Evolutionary conservation across 2,888 invertebrate genomes (phyloP).

Genomic region (Agonopterix arenella): DNA sequence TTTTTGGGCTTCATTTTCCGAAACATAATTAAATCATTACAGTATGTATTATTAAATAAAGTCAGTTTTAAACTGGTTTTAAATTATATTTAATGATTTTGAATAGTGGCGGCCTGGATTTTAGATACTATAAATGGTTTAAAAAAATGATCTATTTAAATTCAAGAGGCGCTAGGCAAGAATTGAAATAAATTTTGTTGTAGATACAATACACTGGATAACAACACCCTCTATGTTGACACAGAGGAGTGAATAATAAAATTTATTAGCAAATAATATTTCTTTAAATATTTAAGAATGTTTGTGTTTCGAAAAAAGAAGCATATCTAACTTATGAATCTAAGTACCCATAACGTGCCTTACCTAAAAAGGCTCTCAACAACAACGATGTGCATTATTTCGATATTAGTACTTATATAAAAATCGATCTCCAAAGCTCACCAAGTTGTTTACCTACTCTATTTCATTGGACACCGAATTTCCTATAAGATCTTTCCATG

Average conservation of each 20-base stretch:
- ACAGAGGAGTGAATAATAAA: no score
- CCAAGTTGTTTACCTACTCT: not conserved
- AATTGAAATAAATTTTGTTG: no score
- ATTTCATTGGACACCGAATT: not conserved
- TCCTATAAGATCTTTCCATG: not conserved
- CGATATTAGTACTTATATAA: constrained; percentile 11
- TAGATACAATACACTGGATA: no score
- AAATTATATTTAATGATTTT: no score
- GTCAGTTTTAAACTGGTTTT: no score
- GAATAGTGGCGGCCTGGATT: no score
- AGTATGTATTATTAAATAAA: not conserved
- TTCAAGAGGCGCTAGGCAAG: no score
- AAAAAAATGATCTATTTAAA: no score
- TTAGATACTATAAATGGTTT: no score
- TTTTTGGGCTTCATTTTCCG: constrained; percentile 37
- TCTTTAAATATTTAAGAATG: not conserved
- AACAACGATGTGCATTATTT: constrained; percentile 30
- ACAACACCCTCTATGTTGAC: no score
- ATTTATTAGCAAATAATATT: no score
- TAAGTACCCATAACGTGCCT: constrained; percentile 13
- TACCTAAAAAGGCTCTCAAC: constrained; percentile 28
- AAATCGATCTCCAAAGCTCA: not conserved
- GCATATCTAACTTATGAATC: constrained; percentile 12
- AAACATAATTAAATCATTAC: constrained; percentile 24
- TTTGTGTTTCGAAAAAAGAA: constrained; percentile 25